Evolutionary conservation across 1,140 invertebrate genomes (phyloP).

Genomic region (Drosophila aff.): DNA sequence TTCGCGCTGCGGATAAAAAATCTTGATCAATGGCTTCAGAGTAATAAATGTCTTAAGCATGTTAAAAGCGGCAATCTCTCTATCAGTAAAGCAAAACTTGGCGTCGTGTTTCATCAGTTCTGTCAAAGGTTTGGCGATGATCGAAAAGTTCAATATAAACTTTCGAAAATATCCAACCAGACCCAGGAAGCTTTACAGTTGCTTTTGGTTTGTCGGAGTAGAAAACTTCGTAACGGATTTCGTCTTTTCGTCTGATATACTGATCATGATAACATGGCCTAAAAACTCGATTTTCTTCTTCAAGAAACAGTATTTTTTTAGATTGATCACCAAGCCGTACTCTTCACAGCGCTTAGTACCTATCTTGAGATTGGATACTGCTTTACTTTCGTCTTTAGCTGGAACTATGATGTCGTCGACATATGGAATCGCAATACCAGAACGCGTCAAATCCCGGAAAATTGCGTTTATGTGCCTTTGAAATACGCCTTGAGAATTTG

Average conservation of each 20-base stretch:
- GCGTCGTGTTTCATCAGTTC: too few species aligned
- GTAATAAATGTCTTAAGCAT: background rate
- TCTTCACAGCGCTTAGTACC: background rate
- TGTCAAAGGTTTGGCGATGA: too few species aligned
- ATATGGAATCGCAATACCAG: background rate
- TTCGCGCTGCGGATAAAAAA: slow-evolving; percentile 4
- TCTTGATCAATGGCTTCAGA: background rate
- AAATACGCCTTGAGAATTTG: background rate
- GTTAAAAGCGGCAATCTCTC: background rate
- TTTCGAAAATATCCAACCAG: too few species aligned
- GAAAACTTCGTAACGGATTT: background rate
- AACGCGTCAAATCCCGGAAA: too few species aligned
- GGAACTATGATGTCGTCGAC: background rate
- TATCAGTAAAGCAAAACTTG: too few species aligned
- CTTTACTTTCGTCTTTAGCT: background rate
- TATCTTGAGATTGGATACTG: background rate
- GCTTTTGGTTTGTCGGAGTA: background rate
- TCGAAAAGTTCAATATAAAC: too few species aligned
- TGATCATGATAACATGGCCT: background rate
- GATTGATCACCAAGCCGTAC: background rate
- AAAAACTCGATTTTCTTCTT: background rate
- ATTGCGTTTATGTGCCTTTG: background rate
- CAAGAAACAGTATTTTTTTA: background rate
- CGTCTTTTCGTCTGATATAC: background rate
- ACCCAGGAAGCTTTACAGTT: too few species aligned